Evolutionary conservation across 2,888 invertebrate genomes (phyloP).

Genomic region (Pristionchus entomophagus): DNA sequence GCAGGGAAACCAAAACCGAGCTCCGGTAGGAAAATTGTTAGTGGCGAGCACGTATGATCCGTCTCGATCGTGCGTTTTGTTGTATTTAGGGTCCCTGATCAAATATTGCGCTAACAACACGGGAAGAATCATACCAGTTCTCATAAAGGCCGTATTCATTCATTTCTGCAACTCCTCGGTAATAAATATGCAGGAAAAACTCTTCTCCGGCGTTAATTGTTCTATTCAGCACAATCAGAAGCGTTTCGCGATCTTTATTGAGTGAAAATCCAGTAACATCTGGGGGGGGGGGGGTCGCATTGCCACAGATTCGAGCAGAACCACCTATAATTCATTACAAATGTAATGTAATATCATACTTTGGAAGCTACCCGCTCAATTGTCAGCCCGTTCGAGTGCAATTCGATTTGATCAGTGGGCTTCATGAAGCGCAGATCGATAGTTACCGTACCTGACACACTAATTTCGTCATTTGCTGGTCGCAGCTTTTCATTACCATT

Average conservation of each 20-base stretch:
- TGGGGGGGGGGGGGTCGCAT: neutral
- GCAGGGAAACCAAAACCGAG: too few relatives aligned
- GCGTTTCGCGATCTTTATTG: neutral
- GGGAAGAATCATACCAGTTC: neutral
- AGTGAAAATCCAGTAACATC: neutral
- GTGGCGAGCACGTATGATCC: too few relatives aligned
- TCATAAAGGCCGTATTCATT: neutral
- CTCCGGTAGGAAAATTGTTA: too few relatives aligned
- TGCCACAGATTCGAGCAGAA: neutral
- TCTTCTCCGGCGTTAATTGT: neutral
- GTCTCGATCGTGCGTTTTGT: too few relatives aligned
- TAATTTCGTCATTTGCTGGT: neutral
- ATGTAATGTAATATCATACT: neutral
- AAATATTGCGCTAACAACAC: neutral
- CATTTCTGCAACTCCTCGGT: neutral
- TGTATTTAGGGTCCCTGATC: neutral
- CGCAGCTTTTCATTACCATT: neutral
- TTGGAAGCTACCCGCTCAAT: neutral
- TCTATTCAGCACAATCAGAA: neutral
- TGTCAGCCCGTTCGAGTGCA: neutral
- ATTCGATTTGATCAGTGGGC: neutral
- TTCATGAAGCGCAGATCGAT: neutral
- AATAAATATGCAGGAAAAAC: neutral
- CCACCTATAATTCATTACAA: neutral
- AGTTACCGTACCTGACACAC: neutral